These are phyloP conservation scores for Heliconius ismenius DNA, from an alignment of 2,888 invertebrate species.

Conservation along the genomic window DNA sequence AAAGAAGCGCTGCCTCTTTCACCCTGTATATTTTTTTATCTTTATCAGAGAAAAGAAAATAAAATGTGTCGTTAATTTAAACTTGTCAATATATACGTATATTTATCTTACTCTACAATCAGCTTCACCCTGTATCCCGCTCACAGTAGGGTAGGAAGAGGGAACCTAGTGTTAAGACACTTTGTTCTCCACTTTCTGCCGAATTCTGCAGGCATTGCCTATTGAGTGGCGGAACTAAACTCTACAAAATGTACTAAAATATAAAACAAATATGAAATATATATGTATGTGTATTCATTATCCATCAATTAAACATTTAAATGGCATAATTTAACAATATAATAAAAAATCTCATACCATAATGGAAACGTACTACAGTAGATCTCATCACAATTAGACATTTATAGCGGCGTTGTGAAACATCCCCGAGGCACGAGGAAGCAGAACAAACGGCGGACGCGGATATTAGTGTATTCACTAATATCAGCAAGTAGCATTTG, in stretches of 20 bases:
- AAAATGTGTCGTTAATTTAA: not conserved
- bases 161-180: too few relatives aligned
- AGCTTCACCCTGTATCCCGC: too few relatives aligned
- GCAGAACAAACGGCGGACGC: constrained; percentile 77
- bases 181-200: too few relatives aligned
- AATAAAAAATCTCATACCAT: not conserved
- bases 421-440: constrained; percentile 72
- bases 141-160: too few relatives aligned
- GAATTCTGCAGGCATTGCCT: too few relatives aligned
- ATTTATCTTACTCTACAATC: not conserved
- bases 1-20: too few relatives aligned
- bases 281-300: not conserved
- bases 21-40: too few relatives aligned
- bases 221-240: too few relatives aligned
- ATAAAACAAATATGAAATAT: not conserved
- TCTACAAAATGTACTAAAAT: not conserved
- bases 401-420: constrained; percentile 76
- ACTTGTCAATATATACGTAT: too few relatives aligned
- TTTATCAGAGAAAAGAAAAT: too few relatives aligned
- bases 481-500: constrained; percentile 25
- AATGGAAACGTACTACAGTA: constrained; percentile 46
- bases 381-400: constrained; percentile 71
- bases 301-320: not conserved
- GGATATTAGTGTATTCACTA: constrained; percentile 62
- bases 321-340: not conserved